These are phyloP conservation scores for Cyprinodon variegatus DNA, from an alignment of 2,113 vertebrate species.

Conservation along the genomic window DNA sequence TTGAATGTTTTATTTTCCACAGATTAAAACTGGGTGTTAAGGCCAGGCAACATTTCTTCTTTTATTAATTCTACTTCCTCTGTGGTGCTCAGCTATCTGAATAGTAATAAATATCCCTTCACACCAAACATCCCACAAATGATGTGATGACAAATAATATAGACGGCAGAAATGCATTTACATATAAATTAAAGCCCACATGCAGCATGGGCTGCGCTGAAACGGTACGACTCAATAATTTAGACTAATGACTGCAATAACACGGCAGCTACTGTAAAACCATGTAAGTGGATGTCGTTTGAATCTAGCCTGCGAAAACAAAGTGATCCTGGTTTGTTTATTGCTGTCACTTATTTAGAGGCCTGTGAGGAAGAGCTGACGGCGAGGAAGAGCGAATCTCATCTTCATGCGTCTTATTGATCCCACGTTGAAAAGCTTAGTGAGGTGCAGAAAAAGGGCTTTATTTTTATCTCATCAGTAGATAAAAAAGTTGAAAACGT, in stretches of 20 bases:
- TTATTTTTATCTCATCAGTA: conserved; percentile 37
- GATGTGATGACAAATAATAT: conserved; percentile 73
- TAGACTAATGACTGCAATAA: conserved; percentile 73
- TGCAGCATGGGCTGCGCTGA: conserved; percentile 33
- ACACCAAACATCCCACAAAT: conserved; percentile 57
- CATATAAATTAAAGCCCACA: conserved; percentile 75
- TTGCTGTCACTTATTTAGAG: conserved; percentile 23
- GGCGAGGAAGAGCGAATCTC: conserved; percentile 8
- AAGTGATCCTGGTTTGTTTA: conserved; percentile 40
- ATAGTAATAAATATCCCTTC: conserved; percentile 52
- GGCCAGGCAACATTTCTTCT: background rate
- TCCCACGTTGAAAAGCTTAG: conserved; percentile 27
- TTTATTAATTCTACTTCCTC: conserved; percentile 32
- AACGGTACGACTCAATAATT: conserved; percentile 69
- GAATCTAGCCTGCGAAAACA: conserved; percentile 31
- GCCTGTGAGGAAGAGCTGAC: conserved; percentile 19
- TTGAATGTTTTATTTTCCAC: background rate
- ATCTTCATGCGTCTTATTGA: conserved; percentile 38
- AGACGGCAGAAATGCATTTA: conserved; percentile 67
- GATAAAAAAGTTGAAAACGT: conserved; percentile 10
- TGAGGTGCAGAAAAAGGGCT: conserved; percentile 1
- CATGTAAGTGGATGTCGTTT: conserved; percentile 57
- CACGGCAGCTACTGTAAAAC: conserved; percentile 54
- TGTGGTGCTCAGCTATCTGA: conserved; percentile 29
- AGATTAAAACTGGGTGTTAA: conserved; percentile 7